These are phyloP conservation scores for Hyles vespertilio DNA, from an alignment of 1,140 invertebrate species.

Conservation along the genomic window DNA sequence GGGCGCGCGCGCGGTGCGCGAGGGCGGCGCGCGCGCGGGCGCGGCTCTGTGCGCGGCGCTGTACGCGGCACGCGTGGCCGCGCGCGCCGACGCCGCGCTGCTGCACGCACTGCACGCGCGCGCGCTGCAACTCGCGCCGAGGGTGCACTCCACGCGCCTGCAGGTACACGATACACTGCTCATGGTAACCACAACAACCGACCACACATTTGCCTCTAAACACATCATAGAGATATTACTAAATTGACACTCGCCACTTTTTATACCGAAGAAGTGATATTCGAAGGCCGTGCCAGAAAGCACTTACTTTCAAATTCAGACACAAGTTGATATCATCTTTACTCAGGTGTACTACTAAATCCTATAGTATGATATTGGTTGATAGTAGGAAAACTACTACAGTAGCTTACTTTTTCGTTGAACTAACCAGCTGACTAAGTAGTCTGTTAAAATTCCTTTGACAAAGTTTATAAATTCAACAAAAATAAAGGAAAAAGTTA, in stretches of 20 bases:
- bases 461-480: too few relatives aligned
- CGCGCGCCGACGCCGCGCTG: conserved; percentile 14
- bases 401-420: too few relatives aligned
- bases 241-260: not conserved
- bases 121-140: conserved; percentile 18
- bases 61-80: conserved; percentile 32
- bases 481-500: too few relatives aligned
- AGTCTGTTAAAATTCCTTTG: too few relatives aligned
- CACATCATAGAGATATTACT: not conserved
- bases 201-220: not conserved
- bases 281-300: too few relatives aligned
- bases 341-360: too few relatives aligned
- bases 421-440: too few relatives aligned
- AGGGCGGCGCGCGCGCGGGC: conserved; percentile 13
- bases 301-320: too few relatives aligned
- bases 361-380: too few relatives aligned
- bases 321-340: too few relatives aligned
- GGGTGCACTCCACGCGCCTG: conserved; percentile 13
- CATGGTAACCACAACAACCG: not conserved
- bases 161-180: not conserved
- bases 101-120: conserved; percentile 30
- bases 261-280: not conserved
- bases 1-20: conserved; percentile 22
- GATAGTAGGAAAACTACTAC: too few relatives aligned
- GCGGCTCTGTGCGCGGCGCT: conserved; percentile 22